Conservation (phyloP, 2,797 vertebrate genomes). For the Gouania willdenowi region DNA sequence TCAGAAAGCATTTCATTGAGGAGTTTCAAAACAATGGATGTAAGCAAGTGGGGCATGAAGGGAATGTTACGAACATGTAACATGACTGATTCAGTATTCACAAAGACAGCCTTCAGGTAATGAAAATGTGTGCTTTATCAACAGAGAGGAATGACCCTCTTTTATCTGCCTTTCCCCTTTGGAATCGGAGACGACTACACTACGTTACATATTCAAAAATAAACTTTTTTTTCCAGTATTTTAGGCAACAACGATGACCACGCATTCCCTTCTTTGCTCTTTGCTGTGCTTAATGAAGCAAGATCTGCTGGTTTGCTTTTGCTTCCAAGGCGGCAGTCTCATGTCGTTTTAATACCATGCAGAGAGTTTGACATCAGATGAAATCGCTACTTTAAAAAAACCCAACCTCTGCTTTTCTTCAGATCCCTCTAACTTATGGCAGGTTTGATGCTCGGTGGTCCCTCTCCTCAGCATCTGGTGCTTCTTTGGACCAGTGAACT, state of each 20-base stretch:
- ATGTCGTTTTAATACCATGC: conserved; percentile 58
- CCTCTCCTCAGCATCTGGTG: conserved; percentile 62
- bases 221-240: conserved; percentile 58
- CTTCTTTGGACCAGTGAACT: conserved; percentile 52
- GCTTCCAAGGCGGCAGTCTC: conserved; percentile 55
- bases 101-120: conserved; percentile 46
- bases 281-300: conserved; percentile 67
- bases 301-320: conserved; percentile 56
- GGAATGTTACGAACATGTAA: conserved; percentile 21
- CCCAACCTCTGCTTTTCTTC: conserved; percentile 41
- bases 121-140: conserved; percentile 69
- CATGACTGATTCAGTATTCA: conserved; percentile 54
- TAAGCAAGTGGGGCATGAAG: conserved; percentile 22
- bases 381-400: conserved; percentile 56
- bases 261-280: conserved; percentile 43
- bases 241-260: conserved; percentile 63
- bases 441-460: conserved; percentile 73
- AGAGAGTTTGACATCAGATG: conserved; percentile 73
- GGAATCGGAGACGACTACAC: conserved; percentile 55
- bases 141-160: conserved; percentile 42
- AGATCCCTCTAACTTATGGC: conserved; percentile 69
- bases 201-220: conserved; percentile 72
- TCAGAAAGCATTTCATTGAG: conserved; percentile 27
- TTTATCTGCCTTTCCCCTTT: conserved; percentile 42
- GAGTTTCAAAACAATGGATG: conserved; percentile 40